phyloP scores from a whole-genome alignment of 1,140 invertebrate genomes.

The Cydia strobilella region DNA sequence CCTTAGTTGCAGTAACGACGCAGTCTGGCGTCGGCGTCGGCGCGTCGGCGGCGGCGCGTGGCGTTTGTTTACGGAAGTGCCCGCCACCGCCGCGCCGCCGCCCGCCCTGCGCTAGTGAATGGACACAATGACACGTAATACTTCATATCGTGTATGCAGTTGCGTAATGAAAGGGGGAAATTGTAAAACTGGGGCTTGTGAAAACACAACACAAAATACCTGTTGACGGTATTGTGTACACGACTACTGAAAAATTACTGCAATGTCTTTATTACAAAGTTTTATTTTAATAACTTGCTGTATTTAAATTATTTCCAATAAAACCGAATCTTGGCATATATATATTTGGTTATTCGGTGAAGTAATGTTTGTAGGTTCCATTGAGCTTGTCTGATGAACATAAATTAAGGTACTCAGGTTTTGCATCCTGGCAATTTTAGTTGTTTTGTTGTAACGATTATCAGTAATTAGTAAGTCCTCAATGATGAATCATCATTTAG shows the following conservation, averaged over 20 bases:
- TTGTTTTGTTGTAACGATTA: too few species aligned
- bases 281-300: too few species aligned
- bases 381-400: too few species aligned
- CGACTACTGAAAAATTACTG: not conserved
- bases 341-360: too few species aligned
- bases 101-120: constrained; percentile 34
- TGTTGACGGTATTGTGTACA: not conserved
- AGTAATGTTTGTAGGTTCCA: too few species aligned
- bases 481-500: too few species aligned
- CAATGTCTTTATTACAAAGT: too few species aligned
- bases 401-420: too few species aligned
- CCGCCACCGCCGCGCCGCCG: constrained; percentile 33
- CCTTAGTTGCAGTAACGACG: constrained; percentile 21
- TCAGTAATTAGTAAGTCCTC: too few species aligned
- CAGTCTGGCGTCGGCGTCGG: constrained; percentile 23
- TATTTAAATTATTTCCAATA: too few species aligned
- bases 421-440: too few species aligned
- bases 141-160: not conserved
- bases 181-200: not conserved
- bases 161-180: not conserved
- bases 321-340: too few species aligned
- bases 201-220: not conserved
- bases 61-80: constrained; percentile 64
- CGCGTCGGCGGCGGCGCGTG: constrained; percentile 37
- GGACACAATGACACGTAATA: constrained; percentile 33